Conservation (phyloP, 2,797 vertebrate species). For the Paratrypauchen microcephalus region DNA sequence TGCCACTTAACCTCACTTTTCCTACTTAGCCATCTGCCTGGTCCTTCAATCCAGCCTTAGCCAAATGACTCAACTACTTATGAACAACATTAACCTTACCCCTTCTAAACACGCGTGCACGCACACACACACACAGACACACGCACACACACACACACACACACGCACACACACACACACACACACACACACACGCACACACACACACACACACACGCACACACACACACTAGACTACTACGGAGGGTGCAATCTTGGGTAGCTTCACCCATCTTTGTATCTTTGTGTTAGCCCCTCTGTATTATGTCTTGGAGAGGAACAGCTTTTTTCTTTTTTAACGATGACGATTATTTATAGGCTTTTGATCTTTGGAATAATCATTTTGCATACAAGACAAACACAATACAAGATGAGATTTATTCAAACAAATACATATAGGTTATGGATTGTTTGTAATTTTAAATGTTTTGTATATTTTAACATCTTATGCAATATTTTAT, state of each 20-base stretch:
- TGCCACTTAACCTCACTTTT: conserved; percentile 82
- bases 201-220: conserved; percentile 19
- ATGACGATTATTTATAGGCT: neutral
- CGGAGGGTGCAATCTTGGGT: conserved; percentile 79
- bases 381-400: neutral
- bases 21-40: conserved; percentile 73
- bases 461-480: no score
- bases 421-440: no score
- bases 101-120: conserved; percentile 31
- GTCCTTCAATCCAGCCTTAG: conserved; percentile 61
- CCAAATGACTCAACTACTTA: conserved; percentile 78
- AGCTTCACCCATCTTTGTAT: conserved; percentile 75
- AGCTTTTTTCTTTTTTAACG: no score
- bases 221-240: conserved; percentile 69
- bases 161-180: conserved; percentile 26
- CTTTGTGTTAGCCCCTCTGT: conserved; percentile 67
- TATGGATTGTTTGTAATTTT: neutral
- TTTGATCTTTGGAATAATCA: neutral
- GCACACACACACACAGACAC: conserved; percentile 10
- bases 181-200: conserved; percentile 43
- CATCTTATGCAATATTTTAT: neutral
- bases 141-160: conserved; percentile 17
- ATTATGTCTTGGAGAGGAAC: conserved; percentile 15
- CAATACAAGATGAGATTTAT: neutral
- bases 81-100: conserved; percentile 72